Evolutionary conservation across 2,113 vertebrate species (phyloP), one percentile per base, ranked within the genome.

Genomic region (Nothocercus nigrocapillus): DNA sequence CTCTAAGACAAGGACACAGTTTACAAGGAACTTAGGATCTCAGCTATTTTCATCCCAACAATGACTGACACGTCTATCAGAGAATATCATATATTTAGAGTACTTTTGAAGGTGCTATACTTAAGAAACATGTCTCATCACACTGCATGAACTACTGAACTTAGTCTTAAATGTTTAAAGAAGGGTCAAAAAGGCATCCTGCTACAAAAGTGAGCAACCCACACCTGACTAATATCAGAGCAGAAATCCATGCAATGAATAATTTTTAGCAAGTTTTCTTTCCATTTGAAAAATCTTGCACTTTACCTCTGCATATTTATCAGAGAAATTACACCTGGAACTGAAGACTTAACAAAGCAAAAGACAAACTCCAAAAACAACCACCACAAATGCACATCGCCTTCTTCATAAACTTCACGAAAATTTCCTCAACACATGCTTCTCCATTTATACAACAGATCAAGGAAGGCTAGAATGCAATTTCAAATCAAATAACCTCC

Each of bases 121-220:
- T 98, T 98, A 98, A 98, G 96, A 98, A 98, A 96, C 97, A 96
- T 91, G 90, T 95, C 95, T 97, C 96, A 94, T 98, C 95, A 95
- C 70, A 94, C 73, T 96, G 94, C 63, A 88, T 97, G 98, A 98
- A 98, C 98, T 97, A 91, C 94, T 98, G 98, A 98, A 98, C 98
- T 96, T 94, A 97, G 95, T 94, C 94, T 98, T 98, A 98, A 98
- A 98, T 98, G 98, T 98, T 98, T 98, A 98, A 98, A 98, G 96
- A 98, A 95, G 97, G 98, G 97, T 98, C 98, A 98, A 88, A 95
- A 97, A 97, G 97, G 86, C 94, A 93, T 69, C 59, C 81, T 84
- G 95, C 84, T 97, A 98, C 97, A 97, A 97, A 98, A 98, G 94
- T 95, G 75, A 95, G 94, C 96, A 97, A 97, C 96, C 88, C 94